Evolutionary conservation across 2,797 vertebrate species (phyloP).

Genomic region (Myiotriccus ornatus): DNA sequence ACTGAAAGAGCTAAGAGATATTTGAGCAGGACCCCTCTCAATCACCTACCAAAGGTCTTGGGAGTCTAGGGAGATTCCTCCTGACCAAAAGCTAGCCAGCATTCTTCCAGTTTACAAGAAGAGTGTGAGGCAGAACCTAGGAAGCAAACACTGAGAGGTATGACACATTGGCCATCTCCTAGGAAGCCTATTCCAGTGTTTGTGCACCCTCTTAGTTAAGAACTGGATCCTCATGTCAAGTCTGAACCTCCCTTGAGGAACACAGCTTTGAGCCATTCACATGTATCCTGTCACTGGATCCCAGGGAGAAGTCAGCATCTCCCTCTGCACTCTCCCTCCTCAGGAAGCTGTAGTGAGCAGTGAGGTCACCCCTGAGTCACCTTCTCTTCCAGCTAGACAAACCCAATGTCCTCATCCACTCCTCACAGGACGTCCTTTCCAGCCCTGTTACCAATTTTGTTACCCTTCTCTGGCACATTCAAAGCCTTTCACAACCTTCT

Average conservation of each 20-base stretch:
- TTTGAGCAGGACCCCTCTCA: neutral
- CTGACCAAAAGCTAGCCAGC: neutral
- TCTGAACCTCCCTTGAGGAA: neutral
- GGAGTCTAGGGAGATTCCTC: neutral
- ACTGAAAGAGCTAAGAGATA: neutral
- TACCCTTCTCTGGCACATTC: neutral
- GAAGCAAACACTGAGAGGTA: neutral
- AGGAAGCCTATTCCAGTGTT: neutral
- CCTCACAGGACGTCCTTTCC: neutral
- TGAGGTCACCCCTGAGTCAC: neutral
- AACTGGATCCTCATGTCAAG: neutral
- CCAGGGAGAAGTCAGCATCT: neutral
- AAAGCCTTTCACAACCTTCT: neutral
- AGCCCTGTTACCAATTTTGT: neutral
- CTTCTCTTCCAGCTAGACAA: neutral
- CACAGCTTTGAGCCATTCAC: neutral
- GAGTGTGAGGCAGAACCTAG: neutral
- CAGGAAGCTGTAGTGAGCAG: neutral
- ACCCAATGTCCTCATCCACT: neutral
- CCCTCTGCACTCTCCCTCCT: neutral
- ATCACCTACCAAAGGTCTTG: neutral
- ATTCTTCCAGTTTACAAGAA: neutral
- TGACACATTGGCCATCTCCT: neutral
- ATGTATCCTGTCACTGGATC: neutral
- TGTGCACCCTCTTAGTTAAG: fast-evolving